Conservation (phyloP, 2,797 vertebrate species). For the Xiphorhynchus erythropygius region DNA sequence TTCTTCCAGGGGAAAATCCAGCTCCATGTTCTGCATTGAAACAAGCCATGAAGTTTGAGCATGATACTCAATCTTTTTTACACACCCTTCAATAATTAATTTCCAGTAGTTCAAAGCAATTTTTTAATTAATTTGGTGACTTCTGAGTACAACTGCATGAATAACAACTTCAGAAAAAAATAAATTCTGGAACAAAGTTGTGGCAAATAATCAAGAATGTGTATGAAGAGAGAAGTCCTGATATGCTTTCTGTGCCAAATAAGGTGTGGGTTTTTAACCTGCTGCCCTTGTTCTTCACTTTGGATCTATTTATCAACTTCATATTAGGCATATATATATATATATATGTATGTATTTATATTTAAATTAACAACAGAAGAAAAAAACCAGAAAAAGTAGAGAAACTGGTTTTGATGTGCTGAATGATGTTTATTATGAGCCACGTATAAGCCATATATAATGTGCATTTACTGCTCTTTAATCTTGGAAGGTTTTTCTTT, state of each 20-base stretch:
- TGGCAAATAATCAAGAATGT: neutral
- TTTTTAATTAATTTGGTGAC: neutral
- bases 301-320: neutral
- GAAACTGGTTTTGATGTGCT: neutral
- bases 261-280: neutral
- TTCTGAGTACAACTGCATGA: neutral
- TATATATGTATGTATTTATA: too few species aligned
- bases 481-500: neutral
- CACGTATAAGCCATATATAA: neutral
- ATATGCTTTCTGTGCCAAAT: neutral
- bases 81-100: neutral
- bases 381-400: neutral
- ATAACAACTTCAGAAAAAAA: neutral
- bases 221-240: neutral
- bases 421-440: neutral
- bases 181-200: neutral
- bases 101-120: neutral
- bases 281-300: neutral
- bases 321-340: neutral
- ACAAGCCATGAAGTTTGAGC: neutral
- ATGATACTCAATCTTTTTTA: neutral
- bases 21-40: neutral
- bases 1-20: neutral
- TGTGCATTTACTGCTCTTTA: neutral
- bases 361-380: neutral